Percentiles rank a stretch among this genome's conserved stretches.
Conservation (phyloP, 2,888 invertebrate genomes). For the Uloborus plumipes region DNA sequence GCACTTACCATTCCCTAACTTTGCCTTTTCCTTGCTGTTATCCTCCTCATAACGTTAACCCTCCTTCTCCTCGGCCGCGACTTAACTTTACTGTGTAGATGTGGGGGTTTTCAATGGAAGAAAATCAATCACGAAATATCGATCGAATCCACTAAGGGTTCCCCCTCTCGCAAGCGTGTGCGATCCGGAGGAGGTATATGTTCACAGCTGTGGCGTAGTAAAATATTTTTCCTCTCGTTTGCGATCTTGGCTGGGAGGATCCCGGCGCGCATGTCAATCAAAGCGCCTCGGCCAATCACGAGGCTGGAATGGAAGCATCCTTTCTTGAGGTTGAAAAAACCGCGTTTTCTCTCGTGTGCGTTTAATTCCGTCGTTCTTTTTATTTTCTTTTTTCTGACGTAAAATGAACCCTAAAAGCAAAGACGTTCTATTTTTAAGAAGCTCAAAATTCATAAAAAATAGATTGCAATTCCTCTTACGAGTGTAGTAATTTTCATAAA, state of each 20-base stretch:
- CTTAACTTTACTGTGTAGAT: slow-evolving; percentile 49
- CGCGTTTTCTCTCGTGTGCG: slow-evolving; percentile 18
- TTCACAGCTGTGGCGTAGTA: slow-evolving; percentile 65
- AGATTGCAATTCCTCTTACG: too few relatives aligned
- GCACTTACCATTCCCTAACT: slow-evolving; percentile 51
- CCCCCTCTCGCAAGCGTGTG: slow-evolving; percentile 35
- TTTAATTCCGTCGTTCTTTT: too few relatives aligned
- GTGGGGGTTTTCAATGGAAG: slow-evolving; percentile 57
- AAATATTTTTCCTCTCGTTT: slow-evolving; percentile 51
- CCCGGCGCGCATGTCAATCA: slow-evolving; percentile 57
- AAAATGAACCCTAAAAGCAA: not conserved
- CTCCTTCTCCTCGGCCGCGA: slow-evolving; percentile 35
- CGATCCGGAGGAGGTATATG: slow-evolving; percentile 49
- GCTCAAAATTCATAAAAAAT: not conserved
- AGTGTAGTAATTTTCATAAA: too few relatives aligned
- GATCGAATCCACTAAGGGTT: slow-evolving; percentile 39
- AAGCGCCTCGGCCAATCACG: slow-evolving; percentile 31
- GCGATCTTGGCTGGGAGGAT: slow-evolving; percentile 25
- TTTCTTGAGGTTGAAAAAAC: slow-evolving; percentile 36
- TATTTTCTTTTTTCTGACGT: too few relatives aligned
- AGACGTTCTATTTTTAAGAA: slow-evolving; percentile 12
- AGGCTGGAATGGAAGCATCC: slow-evolving; percentile 17
- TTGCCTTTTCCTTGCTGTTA: slow-evolving; percentile 39
- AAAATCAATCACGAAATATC: slow-evolving; percentile 58
- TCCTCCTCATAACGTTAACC: slow-evolving; percentile 55